Base-by-base conservation (phyloP, 2,113 vertebrate genomes). In the Alligator sinensis region DNA sequence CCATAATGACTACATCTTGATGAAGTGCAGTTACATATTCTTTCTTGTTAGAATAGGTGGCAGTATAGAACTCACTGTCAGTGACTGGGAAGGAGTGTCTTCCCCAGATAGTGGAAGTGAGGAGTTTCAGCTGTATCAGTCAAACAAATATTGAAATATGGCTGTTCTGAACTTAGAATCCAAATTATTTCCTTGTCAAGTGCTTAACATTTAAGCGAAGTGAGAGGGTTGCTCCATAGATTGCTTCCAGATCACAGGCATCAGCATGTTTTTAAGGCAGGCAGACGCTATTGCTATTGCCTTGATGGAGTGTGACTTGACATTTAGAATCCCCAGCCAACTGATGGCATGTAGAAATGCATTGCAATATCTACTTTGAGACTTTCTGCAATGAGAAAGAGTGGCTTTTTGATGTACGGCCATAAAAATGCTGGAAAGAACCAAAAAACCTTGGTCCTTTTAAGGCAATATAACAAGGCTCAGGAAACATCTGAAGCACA, bases 161-260 rank as follows among this genome's bases (percentile, higher is more conserved):
- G 10, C 59, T 89, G 16, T 61, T 34, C 57, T 84, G 28, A 70
- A 16, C 14, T 4, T 55, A 62, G 14, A 16, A 30, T 6, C 70
- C 63, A 59, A 19, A 13, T 12, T 1, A 0, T 10, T 27, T 54
- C 38, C 74, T 58, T 82, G 64, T 70, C n/a, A 70, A 70, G 11
- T 84, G 58, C 16, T 22, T 60, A 10, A 6, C 34, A 22, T 70
- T 70, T 34, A 70, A 34, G 47, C 66, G 30, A 70, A 70, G 17
- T 68, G 30, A 30, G 11, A 5, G 38, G 3, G 30, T 38, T 75
- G 8, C 9, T 72, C 54, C 0, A 18, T 70, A 17, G 18, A 28
- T 70, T 18, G 16, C 66, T 34, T 66, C 76, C 59, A 64, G 61
- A 16, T 25, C 15, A 0, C 0, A 54, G 34, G 81, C 38, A 5